Evolutionary conservation across 2,113 vertebrate species (phyloP), one percentile per base, ranked within the genome.

Genomic region (Cochlearius cochlearius): DNA sequence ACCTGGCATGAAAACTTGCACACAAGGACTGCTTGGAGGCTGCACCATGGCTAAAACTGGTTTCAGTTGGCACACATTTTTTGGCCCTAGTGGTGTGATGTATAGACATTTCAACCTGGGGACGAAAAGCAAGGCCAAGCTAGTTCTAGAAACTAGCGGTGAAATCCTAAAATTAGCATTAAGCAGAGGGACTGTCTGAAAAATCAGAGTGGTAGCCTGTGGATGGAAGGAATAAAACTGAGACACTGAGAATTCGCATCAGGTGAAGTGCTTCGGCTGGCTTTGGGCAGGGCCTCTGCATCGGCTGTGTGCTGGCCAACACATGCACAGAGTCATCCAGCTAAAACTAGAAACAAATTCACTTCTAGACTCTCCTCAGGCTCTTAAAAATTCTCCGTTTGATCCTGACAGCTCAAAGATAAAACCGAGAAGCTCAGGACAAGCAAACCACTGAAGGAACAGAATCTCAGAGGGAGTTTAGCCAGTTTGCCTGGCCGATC

Each of bases 271-370:
- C 45, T 93, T 88, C 22, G 12, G 45, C n/a, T 56, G 82, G 30
- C 58, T 88, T 76, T 66, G 41, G 58, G 59, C 63, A 95, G 38
- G 15, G 49, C 50, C 21, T 50, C 10, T 21, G 45, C 43, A 29
- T 36, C 5, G 0, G 41, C 56, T 47, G n/a, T 0, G 0, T 4
- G 5, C 67, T 30, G 55, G 20, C 19, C 30, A 10, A 64, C 9
- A 52, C 41, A 53, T 0, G 4, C 16, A 50, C 6, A 3, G 11
- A 26, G 7, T 59, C 36, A 64, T 56, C 43, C n/a, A 72, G 73
- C 32, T 92, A 68, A 81, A 91, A 56, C 16, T 12, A 68, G 60
- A 77, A 81, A 81, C 10, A 52, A 74, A 68, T 29, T 55, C 43
- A 81, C 64, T 47, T 75, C 43, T 50, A 75, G 32, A 89, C 20